phyloP scores from a whole-genome alignment of 2,888 invertebrate species.

The Papilio demoleus region DNA sequence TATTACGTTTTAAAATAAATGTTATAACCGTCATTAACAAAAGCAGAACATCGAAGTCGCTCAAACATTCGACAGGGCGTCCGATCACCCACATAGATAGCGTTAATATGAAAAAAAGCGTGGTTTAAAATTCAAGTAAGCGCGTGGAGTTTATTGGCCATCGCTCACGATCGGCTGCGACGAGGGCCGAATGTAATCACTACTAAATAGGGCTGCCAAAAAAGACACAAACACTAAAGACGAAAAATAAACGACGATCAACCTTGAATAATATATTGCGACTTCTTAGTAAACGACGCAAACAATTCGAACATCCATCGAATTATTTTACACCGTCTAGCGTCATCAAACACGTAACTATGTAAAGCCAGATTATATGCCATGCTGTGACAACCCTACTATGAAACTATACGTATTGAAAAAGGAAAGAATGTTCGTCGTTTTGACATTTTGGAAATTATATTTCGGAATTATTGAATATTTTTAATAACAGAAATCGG shows the following conservation, averaged over 20 bases:
- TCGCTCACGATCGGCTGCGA: slow-evolving; percentile 44
- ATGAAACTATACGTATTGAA: not conserved
- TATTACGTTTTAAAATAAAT: not conserved
- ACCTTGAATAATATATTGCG: too few relatives aligned
- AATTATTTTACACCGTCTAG: too few relatives aligned
- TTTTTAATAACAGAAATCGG: not conserved
- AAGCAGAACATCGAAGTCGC: slow-evolving; percentile 8
- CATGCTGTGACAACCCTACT: not conserved
- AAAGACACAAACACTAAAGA: not conserved
- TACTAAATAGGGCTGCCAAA: not conserved
- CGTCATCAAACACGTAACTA: too few relatives aligned
- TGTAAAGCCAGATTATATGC: too few relatives aligned
- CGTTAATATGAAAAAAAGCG: slow-evolving; percentile 43
- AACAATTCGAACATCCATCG: too few relatives aligned
- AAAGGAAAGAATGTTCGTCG: not conserved
- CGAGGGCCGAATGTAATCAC: slow-evolving; percentile 47
- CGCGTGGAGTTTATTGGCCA: slow-evolving; percentile 48
- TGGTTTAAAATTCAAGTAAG: slow-evolving; percentile 46
- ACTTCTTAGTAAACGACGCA: too few relatives aligned
- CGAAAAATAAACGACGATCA: not conserved
- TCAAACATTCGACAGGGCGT: slow-evolving; percentile 18
- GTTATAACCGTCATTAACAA: not conserved
- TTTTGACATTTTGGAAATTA: not conserved
- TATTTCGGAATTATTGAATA: not conserved
- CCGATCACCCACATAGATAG: slow-evolving; percentile 43